These are phyloP conservation scores for Phoenicopterus ruber DNA, from an alignment of 2,113 vertebrate species.

Conservation along the genomic window DNA sequence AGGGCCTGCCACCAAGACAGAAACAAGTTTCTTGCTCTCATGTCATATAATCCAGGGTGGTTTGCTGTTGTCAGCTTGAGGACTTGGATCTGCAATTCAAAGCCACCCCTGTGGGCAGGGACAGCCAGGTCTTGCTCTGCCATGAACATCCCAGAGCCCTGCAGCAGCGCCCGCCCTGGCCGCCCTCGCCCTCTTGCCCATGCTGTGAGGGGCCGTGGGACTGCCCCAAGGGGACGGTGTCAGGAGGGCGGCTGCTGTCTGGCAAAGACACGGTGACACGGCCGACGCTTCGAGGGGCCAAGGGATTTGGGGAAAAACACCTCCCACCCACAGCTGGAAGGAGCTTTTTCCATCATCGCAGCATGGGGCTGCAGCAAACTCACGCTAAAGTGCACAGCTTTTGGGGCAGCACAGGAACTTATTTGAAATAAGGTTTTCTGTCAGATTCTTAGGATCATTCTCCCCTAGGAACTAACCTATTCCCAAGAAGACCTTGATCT, in stretches of 20 bases:
- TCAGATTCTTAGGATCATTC: neutral
- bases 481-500: neutral
- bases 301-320: neutral
- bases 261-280: fast-evolving
- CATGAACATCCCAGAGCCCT: neutral
- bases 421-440: neutral
- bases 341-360: neutral
- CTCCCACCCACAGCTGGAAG: neutral
- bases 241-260: fast-evolving
- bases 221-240: no score
- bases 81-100: neutral
- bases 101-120: neutral
- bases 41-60: neutral
- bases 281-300: fast-evolving
- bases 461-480: neutral
- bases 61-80: neutral
- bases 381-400: neutral
- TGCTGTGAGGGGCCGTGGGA: fast-evolving
- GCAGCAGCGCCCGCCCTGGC: fast-evolving
- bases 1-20: neutral
- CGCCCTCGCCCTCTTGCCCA: fast-evolving
- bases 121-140: neutral
- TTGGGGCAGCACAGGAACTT: neutral
- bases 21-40: neutral
- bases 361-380: neutral